phyloP scores from a whole-genome alignment of 1,140 invertebrate genomes.

The Drosophila persimilis region DNA sequence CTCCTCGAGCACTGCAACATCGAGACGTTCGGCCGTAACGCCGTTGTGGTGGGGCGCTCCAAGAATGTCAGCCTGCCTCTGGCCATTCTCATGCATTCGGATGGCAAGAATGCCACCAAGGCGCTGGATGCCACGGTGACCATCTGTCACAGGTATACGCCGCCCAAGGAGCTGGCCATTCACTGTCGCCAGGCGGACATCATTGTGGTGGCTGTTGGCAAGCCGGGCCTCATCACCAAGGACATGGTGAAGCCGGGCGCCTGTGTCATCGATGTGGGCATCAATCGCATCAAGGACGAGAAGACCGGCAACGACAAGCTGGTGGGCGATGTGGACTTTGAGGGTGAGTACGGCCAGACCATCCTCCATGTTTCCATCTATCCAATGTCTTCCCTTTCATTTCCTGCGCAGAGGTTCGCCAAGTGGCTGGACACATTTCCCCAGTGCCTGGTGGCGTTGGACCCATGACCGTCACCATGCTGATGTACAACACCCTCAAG shows the following conservation, averaged over 20 bases:
- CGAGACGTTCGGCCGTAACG: slow-evolving; percentile 92
- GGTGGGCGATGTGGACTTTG: slow-evolving; percentile 95
- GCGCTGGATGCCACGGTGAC: slow-evolving; percentile 93
- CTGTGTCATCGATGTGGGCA: slow-evolving; percentile 94
- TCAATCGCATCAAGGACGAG: slow-evolving; percentile 88
- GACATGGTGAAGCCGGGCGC: slow-evolving; percentile 96
- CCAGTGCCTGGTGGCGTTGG: slow-evolving; percentile 95
- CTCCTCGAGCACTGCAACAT: slow-evolving; percentile 88
- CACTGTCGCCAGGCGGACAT: slow-evolving; percentile 91
- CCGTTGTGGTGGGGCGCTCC: slow-evolving; percentile 93
- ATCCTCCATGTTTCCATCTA: neutral
- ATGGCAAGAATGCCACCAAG: slow-evolving; percentile 86
- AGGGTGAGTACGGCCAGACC: slow-evolving; percentile 83
- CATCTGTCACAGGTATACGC: slow-evolving; percentile 94
- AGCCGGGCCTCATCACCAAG: slow-evolving; percentile 91
- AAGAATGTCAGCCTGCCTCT: slow-evolving; percentile 96
- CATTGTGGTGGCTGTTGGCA: slow-evolving; percentile 91
- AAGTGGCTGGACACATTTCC: slow-evolving; percentile 91
- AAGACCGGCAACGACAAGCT: slow-evolving; percentile 88
- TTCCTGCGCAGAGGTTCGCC: slow-evolving; percentile 86
- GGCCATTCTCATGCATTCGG: slow-evolving; percentile 90
- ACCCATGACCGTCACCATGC: slow-evolving; percentile 95
- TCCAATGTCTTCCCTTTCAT: neutral
- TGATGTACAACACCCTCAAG: slow-evolving; percentile 92
- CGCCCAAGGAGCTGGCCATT: slow-evolving; percentile 88